Evolutionary conservation across 2,797 vertebrate genomes (phyloP), one percentile per base, ranked within the genome.

Genomic region (Protosalanx chinensis): DNA sequence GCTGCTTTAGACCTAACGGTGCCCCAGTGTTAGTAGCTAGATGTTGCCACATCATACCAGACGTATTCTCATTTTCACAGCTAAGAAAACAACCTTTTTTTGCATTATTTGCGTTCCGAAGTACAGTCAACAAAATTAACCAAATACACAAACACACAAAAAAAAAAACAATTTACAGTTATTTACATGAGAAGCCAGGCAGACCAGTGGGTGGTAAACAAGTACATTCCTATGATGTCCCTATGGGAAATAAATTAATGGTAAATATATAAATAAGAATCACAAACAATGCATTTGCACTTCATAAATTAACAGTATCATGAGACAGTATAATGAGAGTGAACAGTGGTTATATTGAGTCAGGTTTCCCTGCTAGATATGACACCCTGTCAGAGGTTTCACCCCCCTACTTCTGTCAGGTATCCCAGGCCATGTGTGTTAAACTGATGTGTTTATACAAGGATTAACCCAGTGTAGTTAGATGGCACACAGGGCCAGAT

Each of bases 341-440:
- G 51, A 67, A 67, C 65, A 67, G 6, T 67, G 27, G 27, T 53
- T 67, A 53, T 27, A 67, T 53, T 18, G 29, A 5, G 27, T 67
- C 10, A 15, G n/a, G 23, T 12, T 7, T 29, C 49, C 29, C 16
- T 29, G 29, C 2, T 30, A 66, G 29, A 20, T 23, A 46, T 46
- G 27, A 46, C 46, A 51, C 23, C 13, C 65, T 29, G 27, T 23
- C 53, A 35, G 5, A 41, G 18, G 51, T 16, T 53, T 4, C n/a
- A 64, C 18, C 35, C n/a, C 6, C 10, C 3, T 67, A 16, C 16
- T 66, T 49, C 41, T 41, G 3, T 53, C 51, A 16, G 5, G 13
- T 16, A 53, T 53, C 18, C 13, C 18, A 53, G 51, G 18, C 51
- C 13, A 18, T 59, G 20, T 58, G 41, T 65, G 35, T 41, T 13